Percentiles rank a stretch among this genome's conserved stretches.
Conservation (phyloP, 1,140 invertebrate species). For the Eumeta japonica region DNA sequence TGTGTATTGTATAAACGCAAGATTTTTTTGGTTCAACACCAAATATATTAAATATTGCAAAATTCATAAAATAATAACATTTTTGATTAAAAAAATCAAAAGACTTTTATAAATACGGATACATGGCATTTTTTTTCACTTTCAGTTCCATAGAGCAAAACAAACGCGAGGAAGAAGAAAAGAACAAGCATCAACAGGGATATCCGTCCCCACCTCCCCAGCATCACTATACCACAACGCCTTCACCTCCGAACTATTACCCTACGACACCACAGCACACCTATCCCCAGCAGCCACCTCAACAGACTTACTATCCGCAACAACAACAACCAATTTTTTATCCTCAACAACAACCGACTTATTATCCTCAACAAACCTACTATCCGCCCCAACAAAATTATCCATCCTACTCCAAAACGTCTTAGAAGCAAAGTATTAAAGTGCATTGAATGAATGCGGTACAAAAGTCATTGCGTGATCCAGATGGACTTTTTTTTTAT, state of each 20-base stretch:
- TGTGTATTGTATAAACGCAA: not conserved
- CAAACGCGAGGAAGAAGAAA: slow-evolving; percentile 37
- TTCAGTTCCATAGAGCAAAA: slow-evolving; percentile 42
- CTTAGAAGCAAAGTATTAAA: slow-evolving; percentile 13
- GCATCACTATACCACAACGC: no score
- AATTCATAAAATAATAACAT: not conserved
- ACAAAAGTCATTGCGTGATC: slow-evolving; percentile 11
- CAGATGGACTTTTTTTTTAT: slow-evolving; percentile 6
- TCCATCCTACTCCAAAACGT: slow-evolving; percentile 18
- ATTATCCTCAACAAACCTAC: slow-evolving; percentile 15
- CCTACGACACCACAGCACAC: not conserved
- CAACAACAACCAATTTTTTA: not conserved
- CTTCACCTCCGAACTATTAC: slow-evolving; percentile 6
- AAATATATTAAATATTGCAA: not conserved
- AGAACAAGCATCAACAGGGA: slow-evolving; percentile 23
- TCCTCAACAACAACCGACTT: slow-evolving; percentile 6
- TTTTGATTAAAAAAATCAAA: not conserved
- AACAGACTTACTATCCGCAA: not conserved
- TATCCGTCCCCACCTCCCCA: slow-evolving; percentile 9
- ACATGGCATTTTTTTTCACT: no score
- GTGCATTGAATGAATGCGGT: no score
- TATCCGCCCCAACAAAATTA: slow-evolving; percentile 17
- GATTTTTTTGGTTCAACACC: no score
- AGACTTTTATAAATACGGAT: not conserved
- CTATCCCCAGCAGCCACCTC: not conserved